Evolutionary conservation across 2,113 vertebrate species (phyloP), one percentile per base, ranked within the genome.

Genomic region (Balaeniceps rex): DNA sequence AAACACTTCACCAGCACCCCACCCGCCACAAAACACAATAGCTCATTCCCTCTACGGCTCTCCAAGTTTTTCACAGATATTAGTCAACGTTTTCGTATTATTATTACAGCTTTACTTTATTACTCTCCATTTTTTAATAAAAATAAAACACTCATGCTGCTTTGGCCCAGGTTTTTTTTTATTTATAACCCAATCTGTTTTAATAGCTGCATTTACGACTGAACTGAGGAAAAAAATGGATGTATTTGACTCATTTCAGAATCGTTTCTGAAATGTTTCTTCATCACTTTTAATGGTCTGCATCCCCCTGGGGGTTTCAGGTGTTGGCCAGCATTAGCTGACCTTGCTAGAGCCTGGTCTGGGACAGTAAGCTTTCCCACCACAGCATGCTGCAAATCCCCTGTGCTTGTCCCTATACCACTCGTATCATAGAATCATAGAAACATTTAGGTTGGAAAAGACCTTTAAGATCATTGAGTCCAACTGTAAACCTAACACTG

Each of bases 1-100:
- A 96, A 80, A 91, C 95, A 90, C 91, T 94, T 96, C 95, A 93
- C 70, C 84, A 95, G 89, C 95, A 96, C 93, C 78, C 93, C 87
- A 85, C 87, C 94, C 66, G 9, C 91, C 87, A 49, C 91, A 88
- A 87, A 94, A 82, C 71, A 91, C 94, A 96, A 97, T 95, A 93
- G 71, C 93, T 90, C 38, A 38, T 83, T 95, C 91, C 84, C 68
- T 92, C 89, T 74, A 34, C 36, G 71, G 38, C 49, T 47, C 46
- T 96, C 71, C 89, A 90, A 90, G 78, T 72, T 94, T 95, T 95
- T 93, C 95, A 90, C 85, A 96, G 78, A 95, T 96, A 94, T 83
- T 96, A 95, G 91, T 95, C 93, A 95, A 91, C 1, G 1, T 94
- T 96, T 96, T 83, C 15, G 2, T 93, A 63, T 75, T 88, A 94